phyloP scores from a whole-genome alignment of 2,888 invertebrate species.

The Autographa gamma region DNA sequence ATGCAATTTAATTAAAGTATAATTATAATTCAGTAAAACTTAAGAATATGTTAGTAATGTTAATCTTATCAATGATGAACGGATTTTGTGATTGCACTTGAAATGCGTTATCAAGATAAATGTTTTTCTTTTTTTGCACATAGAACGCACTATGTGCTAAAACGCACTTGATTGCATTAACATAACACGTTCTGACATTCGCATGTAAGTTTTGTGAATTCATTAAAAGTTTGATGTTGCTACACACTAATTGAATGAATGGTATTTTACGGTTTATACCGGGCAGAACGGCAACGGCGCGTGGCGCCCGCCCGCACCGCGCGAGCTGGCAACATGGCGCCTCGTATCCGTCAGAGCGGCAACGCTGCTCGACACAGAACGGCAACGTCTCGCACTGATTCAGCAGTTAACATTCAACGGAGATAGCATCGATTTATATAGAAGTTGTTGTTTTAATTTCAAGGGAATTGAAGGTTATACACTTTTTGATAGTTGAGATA shows the following conservation, averaged over 20 bases:
- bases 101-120: constrained; percentile 9
- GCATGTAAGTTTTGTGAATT: constrained; percentile 66
- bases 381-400: constrained; percentile 85
- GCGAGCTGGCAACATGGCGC: constrained; percentile 85
- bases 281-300: constrained; percentile 77
- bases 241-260: constrained; percentile 82
- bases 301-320: constrained; percentile 77
- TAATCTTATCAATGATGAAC: background rate
- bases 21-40: background rate
- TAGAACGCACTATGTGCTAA: constrained; percentile 20
- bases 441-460: constrained; percentile 63
- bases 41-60: background rate
- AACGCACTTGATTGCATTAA: constrained; percentile 40
- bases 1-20: background rate
- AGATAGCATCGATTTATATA: constrained; percentile 61
- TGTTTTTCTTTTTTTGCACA: constrained; percentile 13
- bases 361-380: constrained; percentile 65
- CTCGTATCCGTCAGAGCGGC: constrained; percentile 77
- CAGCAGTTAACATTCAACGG: constrained; percentile 80
- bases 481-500: constrained; percentile 48
- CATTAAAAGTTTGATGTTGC: constrained; percentile 70
- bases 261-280: constrained; percentile 79
- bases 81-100: constrained; percentile 6
- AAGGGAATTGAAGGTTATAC: constrained; percentile 57
- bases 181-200: constrained; percentile 59